Base-by-base conservation (phyloP, 2,113 vertebrate genomes). In the Zosterops hypoxanthus region DNA sequence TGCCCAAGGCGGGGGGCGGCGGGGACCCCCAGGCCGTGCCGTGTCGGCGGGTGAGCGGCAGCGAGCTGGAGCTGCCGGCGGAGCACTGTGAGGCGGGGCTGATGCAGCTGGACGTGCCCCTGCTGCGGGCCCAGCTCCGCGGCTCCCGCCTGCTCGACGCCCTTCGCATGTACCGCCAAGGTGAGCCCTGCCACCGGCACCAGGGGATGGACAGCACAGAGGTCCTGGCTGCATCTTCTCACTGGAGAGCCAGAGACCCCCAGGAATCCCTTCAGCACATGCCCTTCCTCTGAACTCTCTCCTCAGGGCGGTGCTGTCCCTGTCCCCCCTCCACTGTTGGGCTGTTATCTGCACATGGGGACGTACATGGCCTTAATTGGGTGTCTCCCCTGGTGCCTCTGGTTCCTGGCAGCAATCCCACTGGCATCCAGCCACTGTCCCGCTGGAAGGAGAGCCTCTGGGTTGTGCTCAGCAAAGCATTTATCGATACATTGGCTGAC, bases 131-230 rank as follows among this genome's bases (percentile, higher is more conserved):
- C 31, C 99, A 99, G 97, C 98, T 99, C 64, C 97, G 99, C 0
- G 99, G 99, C 49, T 99, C 99, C 91, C 99, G 98, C 87, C 98
- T 99, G 85, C 98, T 99, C 0, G 99, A 99, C 1, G 99, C 99
- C 29, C 97, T 99, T 59, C 98, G 98, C 95, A 99, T 99, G 98
- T 99, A 99, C 97, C 98, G 99, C 65, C 99, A 99, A 99, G 96
- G 96, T 97, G 92, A 95, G 81, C 59, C 10, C 15, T 11, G 65
- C 28, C 39, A 7, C 20, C 11, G 0, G 44, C 66, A 8, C 59
- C 29, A 3, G 5, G 63, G 39, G 26, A 14, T 17, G 8, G 19
- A 14, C 61, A 26, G 8, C 33, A 5, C 11, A 1, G n/a, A 20
- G 33, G 12, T 65, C 41, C 57, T 0, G 1, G 29, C 53, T 72